Evolutionary conservation across 1,140 invertebrate species (phyloP), one percentile per base, ranked within the genome.

Genomic region (Medauroidea extradentata): DNA sequence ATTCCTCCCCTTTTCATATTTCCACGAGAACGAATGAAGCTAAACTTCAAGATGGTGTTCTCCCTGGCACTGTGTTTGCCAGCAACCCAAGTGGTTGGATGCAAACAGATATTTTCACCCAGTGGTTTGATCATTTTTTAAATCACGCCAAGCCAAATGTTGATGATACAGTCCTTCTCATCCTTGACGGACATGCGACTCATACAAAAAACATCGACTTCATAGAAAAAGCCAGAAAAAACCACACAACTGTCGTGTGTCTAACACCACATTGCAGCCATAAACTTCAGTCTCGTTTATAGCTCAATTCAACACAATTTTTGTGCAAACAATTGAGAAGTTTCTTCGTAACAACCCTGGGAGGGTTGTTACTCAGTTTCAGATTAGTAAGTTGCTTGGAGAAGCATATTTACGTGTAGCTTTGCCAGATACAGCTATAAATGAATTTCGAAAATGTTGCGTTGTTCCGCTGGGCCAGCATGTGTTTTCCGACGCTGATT

Each of bases 241-340:
- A 69, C 41, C 43, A 59, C 16, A 50, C 64, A 14, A 62, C 58
- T 5, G 54, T 72, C 19, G 24, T 68, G 34, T 66, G 58, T 25
- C 59, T 72, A 11, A 70, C 73, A 9, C 69, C 73, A 39, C 73
- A 76, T 42, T 65, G 64, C 52, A 71, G 65, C 3, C 69, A 73
- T 46, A 65, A 69, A 50, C 48, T 79, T 7, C 75, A 78, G 69
- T 74, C 11, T 63, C 62, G 41, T 69, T 78, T 59, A 74, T 76
- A 64, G 64, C 62, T 24, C 69, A n/a, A n/a, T 62, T 21, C 29
- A 34, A 34, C 29, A 63, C 63, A 21, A 66, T 66, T 58, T 72
- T 64, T 53, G 58, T 63, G 49, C 44, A 63, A 58, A 61, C 54
- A 41, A 53, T 60, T 41, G 43, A 61, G 44, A 53, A 46, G 16